Evolutionary conservation across 2,797 vertebrate genomes (phyloP), one percentile per base, ranked within the genome.

Genomic region (Sylvia borin): DNA sequence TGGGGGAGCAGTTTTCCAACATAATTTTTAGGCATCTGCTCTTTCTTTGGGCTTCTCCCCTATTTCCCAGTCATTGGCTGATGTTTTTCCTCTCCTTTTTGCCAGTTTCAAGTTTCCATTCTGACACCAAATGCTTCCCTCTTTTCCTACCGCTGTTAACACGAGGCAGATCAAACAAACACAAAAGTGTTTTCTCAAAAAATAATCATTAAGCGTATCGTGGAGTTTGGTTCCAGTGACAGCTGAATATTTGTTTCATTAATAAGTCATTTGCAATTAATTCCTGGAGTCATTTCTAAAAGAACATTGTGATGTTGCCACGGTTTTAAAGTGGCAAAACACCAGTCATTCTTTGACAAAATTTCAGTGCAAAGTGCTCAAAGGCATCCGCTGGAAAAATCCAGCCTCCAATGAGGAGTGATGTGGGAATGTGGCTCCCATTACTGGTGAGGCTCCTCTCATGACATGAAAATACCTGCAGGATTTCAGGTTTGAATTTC

Each of bases 241-340:
- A 97, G 95, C 92, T 93, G 92, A 96, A 86, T 96, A 97, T 97
- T 96, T 96, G 93, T 96, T 97, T 97, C 94, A 97, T 96, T 97
- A 97, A 97, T 97, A 97, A 96, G 89, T 97, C 89, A 97, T 97
- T 95, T 85, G 92, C 90, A 96, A 97, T 97, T 97, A 97, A 96
- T 97, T 96, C 62, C 4, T 27, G 22, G 81, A 97, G 77, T 93
- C 92, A 84, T 96, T 96, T 87, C 88, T 80, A 87, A 91, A 94
- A 76, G 91, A 94, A 92, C 85, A 85, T 84, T 94, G 74, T 95
- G 67, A 90, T 57, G 82, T 96, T 95, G 91, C 95, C 85, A 85
- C 68, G 79, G 74, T 72, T 96, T 95, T 95, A 83, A 93, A 97
- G 85, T 72, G 67, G 92, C 66, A 92, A 95, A 96, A 81, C 62